These are phyloP conservation scores for Melitaea athalia DNA, from an alignment of 2,888 invertebrate genomes.

Conservation along the genomic window DNA sequence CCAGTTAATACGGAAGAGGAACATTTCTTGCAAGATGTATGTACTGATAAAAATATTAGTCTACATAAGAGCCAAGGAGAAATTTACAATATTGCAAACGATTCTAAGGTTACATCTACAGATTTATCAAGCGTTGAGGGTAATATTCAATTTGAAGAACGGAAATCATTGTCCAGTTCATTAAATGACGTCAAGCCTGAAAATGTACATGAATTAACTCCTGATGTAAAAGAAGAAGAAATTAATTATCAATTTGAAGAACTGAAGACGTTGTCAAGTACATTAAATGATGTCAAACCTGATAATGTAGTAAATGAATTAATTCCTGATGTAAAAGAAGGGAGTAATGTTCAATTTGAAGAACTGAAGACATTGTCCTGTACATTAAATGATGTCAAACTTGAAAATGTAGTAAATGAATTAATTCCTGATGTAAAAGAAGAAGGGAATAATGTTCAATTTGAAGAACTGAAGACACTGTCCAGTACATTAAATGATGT, in stretches of 20 bases:
- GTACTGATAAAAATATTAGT: not conserved
- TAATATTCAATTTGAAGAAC: not conserved
- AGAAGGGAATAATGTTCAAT: not conserved
- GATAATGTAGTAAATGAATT: not conserved
- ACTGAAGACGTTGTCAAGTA: not conserved
- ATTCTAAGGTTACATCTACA: not conserved
- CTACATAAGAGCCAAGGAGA: not conserved
- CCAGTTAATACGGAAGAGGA: not conserved
- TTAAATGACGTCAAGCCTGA: not conserved
- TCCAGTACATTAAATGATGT: not conserved
- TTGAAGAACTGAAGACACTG: not conserved
- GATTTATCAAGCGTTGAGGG: not conserved
- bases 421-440: no score
- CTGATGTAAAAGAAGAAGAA: no score
- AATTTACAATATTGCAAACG: not conserved
- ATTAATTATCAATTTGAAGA: not conserved
- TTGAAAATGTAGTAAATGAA: not conserved
- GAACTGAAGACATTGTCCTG: not conserved
- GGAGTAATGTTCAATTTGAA: not conserved
- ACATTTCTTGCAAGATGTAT: not conserved
- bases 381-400: not conserved
- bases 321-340: no score
- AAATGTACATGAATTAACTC: not conserved
- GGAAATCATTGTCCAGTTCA: not conserved
- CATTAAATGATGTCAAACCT: not conserved